Evolutionary conservation across 2,113 vertebrate genomes (phyloP).

Genomic region (Glaucomys volans): DNA sequence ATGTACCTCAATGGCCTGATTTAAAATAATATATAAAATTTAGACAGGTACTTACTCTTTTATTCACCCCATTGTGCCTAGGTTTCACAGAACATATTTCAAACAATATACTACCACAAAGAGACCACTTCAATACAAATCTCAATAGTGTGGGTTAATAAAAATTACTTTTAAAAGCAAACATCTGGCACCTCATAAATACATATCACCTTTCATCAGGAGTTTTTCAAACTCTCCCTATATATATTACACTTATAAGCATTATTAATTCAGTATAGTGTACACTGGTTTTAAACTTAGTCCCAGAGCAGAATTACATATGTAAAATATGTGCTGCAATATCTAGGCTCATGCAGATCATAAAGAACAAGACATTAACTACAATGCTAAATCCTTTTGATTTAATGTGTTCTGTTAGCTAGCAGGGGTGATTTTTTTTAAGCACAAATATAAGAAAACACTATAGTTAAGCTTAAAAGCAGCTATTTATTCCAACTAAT

Average conservation of each 20-base stretch:
- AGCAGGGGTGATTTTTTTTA: constrained; percentile 62
- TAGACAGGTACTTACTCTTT: constrained; percentile 76
- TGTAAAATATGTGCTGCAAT: constrained; percentile 80
- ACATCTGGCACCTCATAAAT: constrained; percentile 83
- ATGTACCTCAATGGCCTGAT: constrained; percentile 50
- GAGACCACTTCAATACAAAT: constrained; percentile 74
- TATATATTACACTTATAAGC: constrained; percentile 78
- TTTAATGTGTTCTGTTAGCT: constrained; percentile 75
- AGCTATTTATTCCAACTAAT: constrained; percentile 72
- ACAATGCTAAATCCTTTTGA: constrained; percentile 70
- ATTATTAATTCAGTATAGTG: constrained; percentile 84
- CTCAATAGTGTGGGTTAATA: constrained; percentile 68
- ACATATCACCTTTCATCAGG: constrained; percentile 82
- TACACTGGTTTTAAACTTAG: constrained; percentile 69
- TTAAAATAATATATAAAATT: constrained; percentile 77
- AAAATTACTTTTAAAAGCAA: constrained; percentile 81
- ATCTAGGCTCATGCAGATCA: constrained; percentile 66
- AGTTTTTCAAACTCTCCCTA: constrained; percentile 68
- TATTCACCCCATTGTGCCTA: constrained; percentile 82
- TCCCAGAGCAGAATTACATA: constrained; percentile 79
- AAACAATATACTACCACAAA: constrained; percentile 73
- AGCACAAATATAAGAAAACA: constrained; percentile 72
- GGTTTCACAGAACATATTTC: constrained; percentile 78
- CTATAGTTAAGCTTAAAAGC: constrained; percentile 68
- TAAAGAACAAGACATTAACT: constrained; percentile 78